These are phyloP conservation scores for Dunckerocampus dactyliophorus DNA, from an alignment of 2,113 vertebrate species.

Conservation along the genomic window DNA sequence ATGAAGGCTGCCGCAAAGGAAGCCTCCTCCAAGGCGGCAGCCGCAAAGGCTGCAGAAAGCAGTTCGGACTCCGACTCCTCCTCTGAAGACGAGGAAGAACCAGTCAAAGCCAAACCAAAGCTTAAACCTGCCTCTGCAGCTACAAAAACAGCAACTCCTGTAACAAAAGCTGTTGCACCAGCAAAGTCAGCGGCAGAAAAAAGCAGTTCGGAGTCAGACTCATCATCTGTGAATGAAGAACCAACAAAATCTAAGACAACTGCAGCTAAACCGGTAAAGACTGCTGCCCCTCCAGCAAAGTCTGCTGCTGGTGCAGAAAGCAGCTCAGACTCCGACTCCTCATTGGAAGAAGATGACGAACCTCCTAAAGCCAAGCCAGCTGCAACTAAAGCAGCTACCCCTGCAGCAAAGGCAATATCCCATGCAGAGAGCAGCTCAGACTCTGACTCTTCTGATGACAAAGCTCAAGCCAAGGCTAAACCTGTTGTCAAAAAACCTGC, in stretches of 20 bases:
- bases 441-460: conserved; percentile 52
- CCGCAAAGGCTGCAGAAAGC: conserved; percentile 25
- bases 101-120: neutral
- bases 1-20: neutral
- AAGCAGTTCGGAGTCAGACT: conserved; percentile 52
- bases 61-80: conserved; percentile 50
- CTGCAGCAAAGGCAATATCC: conserved; percentile 23
- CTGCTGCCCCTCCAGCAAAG: conserved; percentile 57
- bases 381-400: conserved; percentile 13
- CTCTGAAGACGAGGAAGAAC: conserved; percentile 35
- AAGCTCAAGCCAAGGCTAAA: conserved; percentile 50
- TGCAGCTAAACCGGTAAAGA: conserved; percentile 28
- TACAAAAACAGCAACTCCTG: conserved; percentile 39
- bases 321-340: conserved; percentile 52
- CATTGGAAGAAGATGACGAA: conserved; percentile 34
- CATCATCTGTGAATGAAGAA: conserved; percentile 36
- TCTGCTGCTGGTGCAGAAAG: conserved; percentile 34
- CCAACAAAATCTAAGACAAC: conserved; percentile 53
- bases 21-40: neutral
- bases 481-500: conserved; percentile 48
- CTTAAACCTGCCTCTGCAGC: conserved; percentile 10
- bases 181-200: conserved; percentile 26
- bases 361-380: conserved; percentile 28
- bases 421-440: conserved; percentile 46
- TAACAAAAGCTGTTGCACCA: conserved; percentile 41